These are phyloP conservation scores for Amniataba percoides DNA, from an alignment of 2,797 vertebrate genomes.

Conservation along the genomic window DNA sequence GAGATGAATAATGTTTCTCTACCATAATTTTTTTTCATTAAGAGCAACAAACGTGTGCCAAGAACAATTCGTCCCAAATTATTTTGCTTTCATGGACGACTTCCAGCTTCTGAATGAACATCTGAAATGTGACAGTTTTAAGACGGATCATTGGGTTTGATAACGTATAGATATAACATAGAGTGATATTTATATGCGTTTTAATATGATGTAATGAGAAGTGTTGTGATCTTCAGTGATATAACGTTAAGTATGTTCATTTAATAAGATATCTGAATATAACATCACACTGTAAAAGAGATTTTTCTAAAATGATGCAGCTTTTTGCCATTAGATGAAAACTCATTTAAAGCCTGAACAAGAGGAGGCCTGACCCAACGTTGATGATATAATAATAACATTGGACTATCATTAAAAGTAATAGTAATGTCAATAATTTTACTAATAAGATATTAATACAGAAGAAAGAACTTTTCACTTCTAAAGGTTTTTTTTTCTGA, in stretches of 20 bases:
- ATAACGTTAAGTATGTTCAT: neutral
- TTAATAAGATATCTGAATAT: too few relatives aligned
- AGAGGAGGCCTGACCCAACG: neutral
- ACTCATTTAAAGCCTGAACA: neutral
- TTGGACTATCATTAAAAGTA: too few relatives aligned
- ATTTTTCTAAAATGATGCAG: too few relatives aligned
- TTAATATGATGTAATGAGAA: neutral
- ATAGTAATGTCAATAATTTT: too few relatives aligned
- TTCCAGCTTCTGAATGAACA: neutral
- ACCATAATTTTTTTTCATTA: neutral
- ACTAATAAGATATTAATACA: too few relatives aligned
- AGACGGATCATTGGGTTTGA: too few relatives aligned
- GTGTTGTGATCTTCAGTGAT: neutral
- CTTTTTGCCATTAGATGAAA: too few relatives aligned
- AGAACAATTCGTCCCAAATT: neutral
- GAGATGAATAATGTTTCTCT: neutral
- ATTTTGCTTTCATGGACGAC: neutral
- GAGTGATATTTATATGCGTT: neutral
- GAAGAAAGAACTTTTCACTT: too few relatives aligned
- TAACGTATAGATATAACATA: neutral
- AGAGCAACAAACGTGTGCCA: neutral
- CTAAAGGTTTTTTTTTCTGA: too few relatives aligned
- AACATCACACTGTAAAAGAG: too few relatives aligned
- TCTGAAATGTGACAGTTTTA: neutral
- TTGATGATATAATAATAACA: too few relatives aligned